Percentiles rank a stretch among this genome's conserved stretches.
Conservation (phyloP, 2,888 invertebrate species). For the Eudasyphora cyanicolor region DNA sequence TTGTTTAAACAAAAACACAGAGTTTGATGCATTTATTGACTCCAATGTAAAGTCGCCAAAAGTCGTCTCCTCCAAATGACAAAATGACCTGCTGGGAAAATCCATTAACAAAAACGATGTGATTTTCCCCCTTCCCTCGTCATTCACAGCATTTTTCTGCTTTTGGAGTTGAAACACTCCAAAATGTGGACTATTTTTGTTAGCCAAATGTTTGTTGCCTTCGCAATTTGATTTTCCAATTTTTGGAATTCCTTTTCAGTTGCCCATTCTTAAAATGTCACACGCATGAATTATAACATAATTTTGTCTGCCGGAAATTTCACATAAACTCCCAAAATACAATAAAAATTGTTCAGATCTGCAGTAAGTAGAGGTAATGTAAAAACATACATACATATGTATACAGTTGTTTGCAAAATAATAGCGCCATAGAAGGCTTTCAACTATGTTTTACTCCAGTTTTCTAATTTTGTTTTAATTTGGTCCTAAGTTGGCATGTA, state of each 20-base stretch:
- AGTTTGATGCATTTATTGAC: not conserved
- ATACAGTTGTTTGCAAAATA: no score
- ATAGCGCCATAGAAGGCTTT: no score
- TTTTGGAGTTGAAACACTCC: not conserved
- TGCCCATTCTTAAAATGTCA: constrained; percentile 22
- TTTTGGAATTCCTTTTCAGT: no score
- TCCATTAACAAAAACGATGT: constrained; percentile 15
- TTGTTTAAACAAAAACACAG: constrained; percentile 9
- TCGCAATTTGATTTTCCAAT: no score
- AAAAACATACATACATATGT: no score
- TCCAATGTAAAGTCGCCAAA: not conserved
- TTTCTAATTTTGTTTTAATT: no score
- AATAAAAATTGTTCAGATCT: not conserved
- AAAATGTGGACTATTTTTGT: constrained; percentile 18
- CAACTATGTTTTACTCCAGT: no score
- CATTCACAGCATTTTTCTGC: not conserved
- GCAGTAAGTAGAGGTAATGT: no score
- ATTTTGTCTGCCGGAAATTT: constrained; percentile 35
- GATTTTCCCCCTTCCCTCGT: not conserved
- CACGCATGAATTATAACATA: constrained; percentile 29
- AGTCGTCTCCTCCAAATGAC: not conserved
- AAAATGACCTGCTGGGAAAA: constrained; percentile 42
- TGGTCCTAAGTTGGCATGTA: no score
- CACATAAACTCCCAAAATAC: constrained; percentile 2
- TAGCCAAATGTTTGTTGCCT: constrained; percentile 3